Conservation (phyloP, 35 echinoderm and acorn worm genomes). For the Lytechinus variegatus region DNA sequence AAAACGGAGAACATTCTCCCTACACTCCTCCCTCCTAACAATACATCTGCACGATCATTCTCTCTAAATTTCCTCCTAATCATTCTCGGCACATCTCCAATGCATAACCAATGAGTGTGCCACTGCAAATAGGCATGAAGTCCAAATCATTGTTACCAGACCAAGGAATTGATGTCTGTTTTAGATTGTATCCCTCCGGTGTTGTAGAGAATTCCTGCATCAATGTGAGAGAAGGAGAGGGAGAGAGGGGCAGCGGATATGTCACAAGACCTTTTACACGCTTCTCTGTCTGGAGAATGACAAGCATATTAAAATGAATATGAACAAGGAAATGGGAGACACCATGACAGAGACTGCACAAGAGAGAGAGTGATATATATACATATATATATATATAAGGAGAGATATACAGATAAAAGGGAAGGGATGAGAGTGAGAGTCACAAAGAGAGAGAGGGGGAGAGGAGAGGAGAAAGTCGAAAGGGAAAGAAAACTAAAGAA, state of each 20-base stretch:
- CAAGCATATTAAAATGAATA: not conserved
- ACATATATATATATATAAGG: not conserved
- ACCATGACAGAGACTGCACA: not conserved
- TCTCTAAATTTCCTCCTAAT: not conserved
- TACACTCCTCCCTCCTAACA: not conserved
- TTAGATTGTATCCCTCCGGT: not conserved
- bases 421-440: not conserved
- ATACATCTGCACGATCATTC: not conserved
- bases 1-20: not conserved
- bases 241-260: not conserved
- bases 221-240: not conserved
- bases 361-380: not conserved
- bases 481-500: not conserved
- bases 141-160: not conserved
- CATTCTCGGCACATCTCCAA: not conserved
- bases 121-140: not conserved
- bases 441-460: not conserved
- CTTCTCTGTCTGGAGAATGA: conserved; percentile 1
- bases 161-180: not conserved
- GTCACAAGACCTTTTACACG: not conserved
- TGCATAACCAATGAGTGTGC: not conserved
- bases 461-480: not conserved
- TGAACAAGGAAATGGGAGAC: not conserved
- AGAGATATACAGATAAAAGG: not conserved
- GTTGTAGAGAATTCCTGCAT: not conserved